Evolutionary conservation across 2,113 vertebrate genomes (phyloP), one percentile per base, ranked within the genome.

Genomic region (Carollia perspicillata): DNA sequence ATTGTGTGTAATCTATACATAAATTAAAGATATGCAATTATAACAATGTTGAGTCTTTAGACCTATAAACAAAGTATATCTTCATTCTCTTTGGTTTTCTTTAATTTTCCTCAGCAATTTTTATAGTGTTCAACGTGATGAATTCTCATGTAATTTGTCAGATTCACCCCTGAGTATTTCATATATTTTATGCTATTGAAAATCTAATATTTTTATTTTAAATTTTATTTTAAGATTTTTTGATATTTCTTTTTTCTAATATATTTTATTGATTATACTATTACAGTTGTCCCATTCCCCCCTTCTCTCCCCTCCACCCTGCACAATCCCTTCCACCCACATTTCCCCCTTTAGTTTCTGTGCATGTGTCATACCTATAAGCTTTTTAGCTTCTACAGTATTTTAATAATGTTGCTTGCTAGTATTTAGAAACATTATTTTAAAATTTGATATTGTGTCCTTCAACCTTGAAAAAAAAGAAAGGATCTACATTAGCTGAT

Each of bases 181-280:
- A 40, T 49, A 30, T 83, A 44, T 69, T 68, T 79, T 30, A 22
- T 71, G 53, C 13, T 26, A 60, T 35, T 78, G 1, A 79, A 78
- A 8, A 2, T 35, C 65, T 18, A 77, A 30, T n/a, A 37, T 49
- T 78, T 55, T 33, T 88, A 72, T 66, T 42, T 84, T 6, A 47
- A 80, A 49, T 79, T 88, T 91, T 93, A 89, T 81, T 85, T 85
- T 74, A 35, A 89, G 35, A 35, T 63, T 81, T 51, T 51, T 51
- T 51, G 47, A 49, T 49, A 4, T 51, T 17, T 51, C 49, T 51
- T 51, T 51, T 51, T 51, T 51, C 49, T 51, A 49, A 49, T 49
- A 49, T 49, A 51, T 51, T 51, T 51, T 51, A 51, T 51, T 51
- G 49, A 16, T 51, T 51, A 17, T 51, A 16, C 49, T 51, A 51